These are phyloP conservation scores for Lithosia quadra DNA, from an alignment of 2,888 invertebrate species.

Conservation along the genomic window DNA sequence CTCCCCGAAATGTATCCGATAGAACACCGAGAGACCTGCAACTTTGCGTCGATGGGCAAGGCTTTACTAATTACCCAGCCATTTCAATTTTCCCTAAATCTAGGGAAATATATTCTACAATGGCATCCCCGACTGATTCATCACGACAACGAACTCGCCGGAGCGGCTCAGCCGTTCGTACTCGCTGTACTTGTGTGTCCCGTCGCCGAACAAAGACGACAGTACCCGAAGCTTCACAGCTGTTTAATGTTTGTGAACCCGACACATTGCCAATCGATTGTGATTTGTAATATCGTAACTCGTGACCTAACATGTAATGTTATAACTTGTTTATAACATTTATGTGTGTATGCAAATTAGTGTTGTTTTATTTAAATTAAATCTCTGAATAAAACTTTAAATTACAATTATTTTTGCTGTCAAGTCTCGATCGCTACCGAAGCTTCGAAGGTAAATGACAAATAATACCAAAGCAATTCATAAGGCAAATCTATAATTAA, in stretches of 20 bases:
- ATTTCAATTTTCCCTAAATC: background rate
- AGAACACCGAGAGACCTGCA: no score
- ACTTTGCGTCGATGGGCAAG: no score
- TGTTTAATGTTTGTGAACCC: slow-evolving; percentile 82
- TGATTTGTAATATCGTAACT: slow-evolving; percentile 48
- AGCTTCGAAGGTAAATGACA: background rate
- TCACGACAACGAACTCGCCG: slow-evolving; percentile 62
- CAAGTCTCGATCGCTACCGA: background rate
- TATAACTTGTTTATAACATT: slow-evolving; percentile 10
- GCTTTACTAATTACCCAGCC: background rate
- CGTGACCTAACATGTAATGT: slow-evolving; percentile 60
- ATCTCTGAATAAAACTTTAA: background rate
- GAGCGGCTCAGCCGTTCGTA: slow-evolving; percentile 49
- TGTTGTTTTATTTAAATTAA: background rate
- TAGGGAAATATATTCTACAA: background rate
- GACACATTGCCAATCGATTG: slow-evolving; percentile 75
- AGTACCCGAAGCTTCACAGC: slow-evolving; percentile 73
- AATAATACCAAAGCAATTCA: background rate
- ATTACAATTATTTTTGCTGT: background rate
- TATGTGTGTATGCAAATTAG: background rate
- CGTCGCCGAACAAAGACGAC: slow-evolving; percentile 74
- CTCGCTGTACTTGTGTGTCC: slow-evolving; percentile 54
- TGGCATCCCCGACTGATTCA: slow-evolving; percentile 55
- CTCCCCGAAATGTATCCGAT: no score
- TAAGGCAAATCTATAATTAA: background rate